Base-by-base conservation (phyloP, 2,113 vertebrate species). In the Onychostruthus taczanowskii region DNA sequence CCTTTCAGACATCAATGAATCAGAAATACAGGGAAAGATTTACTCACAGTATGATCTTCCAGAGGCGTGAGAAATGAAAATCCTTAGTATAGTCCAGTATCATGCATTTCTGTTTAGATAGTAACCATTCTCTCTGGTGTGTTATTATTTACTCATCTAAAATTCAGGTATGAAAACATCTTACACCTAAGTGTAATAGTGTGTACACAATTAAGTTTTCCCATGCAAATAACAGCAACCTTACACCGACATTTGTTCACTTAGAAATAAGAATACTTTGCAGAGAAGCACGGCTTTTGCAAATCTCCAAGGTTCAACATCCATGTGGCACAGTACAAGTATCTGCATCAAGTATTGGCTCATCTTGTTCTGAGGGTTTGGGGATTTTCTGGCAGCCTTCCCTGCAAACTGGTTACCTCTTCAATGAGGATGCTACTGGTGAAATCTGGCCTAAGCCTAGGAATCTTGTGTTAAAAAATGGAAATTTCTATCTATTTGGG, bases 61-160 rank as follows among this genome's bases (percentile, higher is more conserved):
- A 95, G 73, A 87, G 35, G 73, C 68, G 90, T 69, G 49, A 93
- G 77, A 95, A 94, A 87, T 58, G 56, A 95, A 72, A 91, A 62
- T 64, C 75, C 33, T 73, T 85, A 70, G 47, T 56, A 66, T 33
- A 95, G 87, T 94, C 33, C 79, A 92, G 41, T 62, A 28, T 53
- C 84, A 82, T 39, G 69, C 13, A 61, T 44, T 91, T 85, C 85
- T 83, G 28, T 46, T 84, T 85, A 88, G 23, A 83, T 35, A 67
- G 23, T 73, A 85, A 93, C 43, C 44, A 77, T 43, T 80, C 21
- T 92, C n/a, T 75, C 81, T 68, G 22, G 6, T 35, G 10, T 73
- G 23, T 80, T 89, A 87, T 47, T 49, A 52, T 70, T 93, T 50
- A 84, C 18, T 89, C 28, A 76, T 63, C 69, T 67, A 56, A 82